Evolutionary conservation across 1,140 invertebrate genomes (phyloP), one percentile per base, ranked within the genome.

Genomic region (Aphelenchoides besseyi): DNA sequence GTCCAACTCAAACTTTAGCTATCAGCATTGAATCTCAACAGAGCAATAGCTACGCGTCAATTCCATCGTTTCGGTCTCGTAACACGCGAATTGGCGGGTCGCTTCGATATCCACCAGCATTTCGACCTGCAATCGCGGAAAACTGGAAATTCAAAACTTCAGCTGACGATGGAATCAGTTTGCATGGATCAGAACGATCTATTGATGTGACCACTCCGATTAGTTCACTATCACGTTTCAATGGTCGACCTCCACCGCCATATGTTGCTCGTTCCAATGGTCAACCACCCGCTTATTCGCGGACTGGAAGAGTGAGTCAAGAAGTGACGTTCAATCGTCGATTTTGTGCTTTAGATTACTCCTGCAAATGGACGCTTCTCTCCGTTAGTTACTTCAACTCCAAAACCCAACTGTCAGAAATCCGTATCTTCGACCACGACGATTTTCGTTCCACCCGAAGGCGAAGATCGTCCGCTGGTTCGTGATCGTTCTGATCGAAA

Each of bases 81-180:
- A 77, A 77, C 52, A 30, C 37, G n/a, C 66, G 64, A 26, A 29
- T 77, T 28, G 76, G 75, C 3, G 76, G 75, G 5, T 79, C 76
- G n/a, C 32, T 77, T 3, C 61, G 75, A 33, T 75, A 66, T 35
- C 70, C 74, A 30, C 72, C 68, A 32, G 29, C 54, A 8, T 37
- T 16, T 48, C 69, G 59, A 3, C 35, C 33, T 0, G n/a, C 26
- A n/a, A 8, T 23, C 37, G 23, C 28, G 1, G n/a, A n/a, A n/a
- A 18, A 36, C 8, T 30, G 70, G 3, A 9, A 3, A 5, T 62
- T 73, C n/a, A 12, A n/a, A 29, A 37, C 26, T 71, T 70, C 61
- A 12, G 69, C 18, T n/a, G 70, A 72, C 1, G 70, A 72, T 28
- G 29, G 32, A n/a, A 30, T 74, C 30, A 72, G 70, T 53, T 32